A percentile compares a stretch with the other conserved stretches of the same genome.
phyloP scores from a whole-genome alignment of 2,113 vertebrate genomes.

The Nycticorax nycticorax region DNA sequence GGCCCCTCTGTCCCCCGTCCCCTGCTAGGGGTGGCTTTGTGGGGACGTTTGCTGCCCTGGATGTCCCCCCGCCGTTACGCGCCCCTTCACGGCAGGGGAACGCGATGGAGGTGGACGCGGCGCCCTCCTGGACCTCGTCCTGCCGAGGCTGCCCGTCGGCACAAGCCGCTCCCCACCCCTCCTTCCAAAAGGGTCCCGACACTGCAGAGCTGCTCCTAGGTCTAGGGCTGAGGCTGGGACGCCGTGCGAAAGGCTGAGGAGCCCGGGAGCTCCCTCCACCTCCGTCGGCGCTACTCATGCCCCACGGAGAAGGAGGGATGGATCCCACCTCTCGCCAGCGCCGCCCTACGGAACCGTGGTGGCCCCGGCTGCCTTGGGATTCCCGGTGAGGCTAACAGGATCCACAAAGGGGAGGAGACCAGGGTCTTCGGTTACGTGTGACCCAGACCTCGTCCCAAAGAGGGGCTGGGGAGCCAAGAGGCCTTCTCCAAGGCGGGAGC shows the following conservation, averaged over 20 bases:
- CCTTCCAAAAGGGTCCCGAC: not conserved
- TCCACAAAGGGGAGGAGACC: not conserved
- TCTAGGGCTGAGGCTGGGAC: not conserved
- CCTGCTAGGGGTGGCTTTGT: not conserved
- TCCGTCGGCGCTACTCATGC: not conserved
- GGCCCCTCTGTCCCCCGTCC: not conserved
- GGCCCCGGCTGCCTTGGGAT: not conserved
- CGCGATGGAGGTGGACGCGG: not conserved
- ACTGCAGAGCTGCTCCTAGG: rapidly evolving
- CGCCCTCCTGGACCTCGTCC: not conserved
- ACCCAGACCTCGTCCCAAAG: not conserved
- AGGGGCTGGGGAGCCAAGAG: not conserved
- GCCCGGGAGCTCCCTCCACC: not conserved
- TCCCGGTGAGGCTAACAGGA: not conserved
- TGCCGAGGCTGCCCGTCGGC: not conserved
- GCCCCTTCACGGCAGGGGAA: not conserved
- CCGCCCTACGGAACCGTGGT: not conserved
- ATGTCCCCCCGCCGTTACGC: rapidly evolving
- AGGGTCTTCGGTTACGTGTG: rapidly evolving
- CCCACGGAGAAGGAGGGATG: not conserved
- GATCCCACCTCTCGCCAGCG: not conserved
- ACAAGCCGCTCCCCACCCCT: too few species aligned
- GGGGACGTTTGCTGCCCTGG: not conserved
- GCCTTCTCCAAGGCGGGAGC: not conserved
- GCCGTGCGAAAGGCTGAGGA: not conserved